phyloP scores from a whole-genome alignment of 2,888 invertebrate genomes.

The Orchesella flavescens region DNA sequence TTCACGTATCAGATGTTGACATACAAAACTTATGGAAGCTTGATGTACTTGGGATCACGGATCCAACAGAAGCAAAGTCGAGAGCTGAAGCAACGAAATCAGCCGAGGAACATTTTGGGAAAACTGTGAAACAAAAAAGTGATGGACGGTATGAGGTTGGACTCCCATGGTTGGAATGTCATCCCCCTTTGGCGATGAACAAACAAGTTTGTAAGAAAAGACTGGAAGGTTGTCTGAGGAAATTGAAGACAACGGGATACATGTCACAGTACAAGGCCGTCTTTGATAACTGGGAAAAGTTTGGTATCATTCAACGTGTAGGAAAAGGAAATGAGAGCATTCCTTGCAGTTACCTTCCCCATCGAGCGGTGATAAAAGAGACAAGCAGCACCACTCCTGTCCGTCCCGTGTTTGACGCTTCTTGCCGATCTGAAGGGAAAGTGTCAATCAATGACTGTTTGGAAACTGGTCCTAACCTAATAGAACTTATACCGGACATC shows the following conservation, averaged over 20 bases:
- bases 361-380: constrained; percentile 62
- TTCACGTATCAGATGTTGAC: neutral
- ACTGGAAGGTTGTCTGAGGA: constrained; percentile 16
- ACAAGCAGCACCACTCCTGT: constrained; percentile 29
- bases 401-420: constrained; percentile 44
- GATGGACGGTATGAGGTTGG: constrained; percentile 73
- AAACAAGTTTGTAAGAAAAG: constrained; percentile 21
- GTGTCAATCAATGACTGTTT: constrained; percentile 69
- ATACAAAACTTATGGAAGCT: constrained; percentile 67
- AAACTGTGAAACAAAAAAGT: constrained; percentile 71
- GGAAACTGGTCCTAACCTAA: constrained; percentile 67
- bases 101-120: constrained; percentile 29
- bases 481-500: constrained; percentile 65
- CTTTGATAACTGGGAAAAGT: neutral
- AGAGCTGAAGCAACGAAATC: constrained; percentile 38
- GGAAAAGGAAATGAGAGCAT: neutral
- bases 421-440: constrained; percentile 10
- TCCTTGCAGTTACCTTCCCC: constrained; percentile 59
- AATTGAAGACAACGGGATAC: neutral
- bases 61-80: constrained; percentile 56
- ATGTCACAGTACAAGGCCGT: neutral
- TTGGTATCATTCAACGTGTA: neutral
- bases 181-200: constrained; percentile 70
- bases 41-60: constrained; percentile 63
- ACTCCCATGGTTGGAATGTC: constrained; percentile 73